phyloP scores from a whole-genome alignment of 2,888 invertebrate species.

The Bimastos eiseni region DNA sequence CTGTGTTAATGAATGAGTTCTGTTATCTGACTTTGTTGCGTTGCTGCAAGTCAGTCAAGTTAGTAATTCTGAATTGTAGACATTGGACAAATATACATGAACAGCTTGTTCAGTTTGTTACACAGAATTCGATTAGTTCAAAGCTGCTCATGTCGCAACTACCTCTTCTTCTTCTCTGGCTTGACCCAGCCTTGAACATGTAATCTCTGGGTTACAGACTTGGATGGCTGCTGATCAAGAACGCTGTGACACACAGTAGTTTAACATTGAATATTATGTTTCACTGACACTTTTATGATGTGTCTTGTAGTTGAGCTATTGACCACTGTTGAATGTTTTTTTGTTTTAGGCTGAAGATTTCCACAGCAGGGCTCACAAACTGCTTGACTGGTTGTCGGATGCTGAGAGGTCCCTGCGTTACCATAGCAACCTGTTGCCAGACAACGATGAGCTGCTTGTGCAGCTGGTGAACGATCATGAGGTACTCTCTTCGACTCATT shows the following conservation, averaged over 20 bases:
- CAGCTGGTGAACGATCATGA: constrained; percentile 84
- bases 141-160: too few relatives aligned
- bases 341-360: constrained; percentile 79
- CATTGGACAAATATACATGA: background rate
- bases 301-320: background rate
- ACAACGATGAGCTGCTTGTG: constrained; percentile 84
- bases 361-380: constrained; percentile 88
- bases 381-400: constrained; percentile 93
- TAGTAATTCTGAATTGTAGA: background rate
- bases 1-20: too few relatives aligned
- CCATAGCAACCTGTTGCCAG: constrained; percentile 75
- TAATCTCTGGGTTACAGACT: background rate
- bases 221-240: background rate
- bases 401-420: constrained; percentile 93
- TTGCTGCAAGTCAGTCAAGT: background rate
- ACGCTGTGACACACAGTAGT: background rate
- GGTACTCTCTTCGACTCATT: constrained; percentile 58
- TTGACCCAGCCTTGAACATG: background rate
- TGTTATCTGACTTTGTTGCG: too few relatives aligned
- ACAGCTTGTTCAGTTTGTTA: background rate
- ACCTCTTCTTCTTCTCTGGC: too few relatives aligned
- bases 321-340: background rate
- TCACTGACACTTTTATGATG: background rate
- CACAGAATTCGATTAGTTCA: background rate
- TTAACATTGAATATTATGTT: background rate